These are phyloP conservation scores for Strix aluco DNA, from an alignment of 2,113 vertebrate species.

Conservation along the genomic window DNA sequence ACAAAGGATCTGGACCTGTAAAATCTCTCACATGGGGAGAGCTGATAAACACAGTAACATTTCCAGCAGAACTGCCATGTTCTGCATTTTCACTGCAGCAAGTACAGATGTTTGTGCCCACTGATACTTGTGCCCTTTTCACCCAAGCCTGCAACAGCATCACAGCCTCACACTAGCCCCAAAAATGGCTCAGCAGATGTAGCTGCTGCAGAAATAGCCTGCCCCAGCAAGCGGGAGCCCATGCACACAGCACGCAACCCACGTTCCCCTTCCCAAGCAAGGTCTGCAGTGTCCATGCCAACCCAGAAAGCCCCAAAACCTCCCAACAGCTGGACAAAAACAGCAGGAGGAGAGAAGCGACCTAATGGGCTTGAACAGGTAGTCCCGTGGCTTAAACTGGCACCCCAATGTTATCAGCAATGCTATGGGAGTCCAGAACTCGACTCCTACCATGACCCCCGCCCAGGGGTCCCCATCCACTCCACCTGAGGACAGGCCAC, in stretches of 20 bases:
- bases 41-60: neutral
- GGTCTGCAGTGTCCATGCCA: neutral
- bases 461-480: neutral
- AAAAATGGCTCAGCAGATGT: neutral
- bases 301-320: neutral
- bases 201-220: neutral
- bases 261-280: neutral
- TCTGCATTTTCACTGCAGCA: constrained; percentile 9
- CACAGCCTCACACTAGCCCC: neutral
- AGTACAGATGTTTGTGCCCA: neutral
- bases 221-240: neutral
- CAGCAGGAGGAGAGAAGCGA: neutral
- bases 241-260: neutral
- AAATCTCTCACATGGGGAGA: neutral
- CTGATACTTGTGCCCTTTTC: neutral
- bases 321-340: neutral
- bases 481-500: neutral
- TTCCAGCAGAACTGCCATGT: neutral
- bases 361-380: neutral
- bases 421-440: neutral
- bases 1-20: neutral
- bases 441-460: neutral
- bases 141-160: neutral
- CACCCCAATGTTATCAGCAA: neutral
- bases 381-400: neutral